Evolutionary conservation across 2,113 vertebrate species (phyloP).

Genomic region (Catharus bicknelli): DNA sequence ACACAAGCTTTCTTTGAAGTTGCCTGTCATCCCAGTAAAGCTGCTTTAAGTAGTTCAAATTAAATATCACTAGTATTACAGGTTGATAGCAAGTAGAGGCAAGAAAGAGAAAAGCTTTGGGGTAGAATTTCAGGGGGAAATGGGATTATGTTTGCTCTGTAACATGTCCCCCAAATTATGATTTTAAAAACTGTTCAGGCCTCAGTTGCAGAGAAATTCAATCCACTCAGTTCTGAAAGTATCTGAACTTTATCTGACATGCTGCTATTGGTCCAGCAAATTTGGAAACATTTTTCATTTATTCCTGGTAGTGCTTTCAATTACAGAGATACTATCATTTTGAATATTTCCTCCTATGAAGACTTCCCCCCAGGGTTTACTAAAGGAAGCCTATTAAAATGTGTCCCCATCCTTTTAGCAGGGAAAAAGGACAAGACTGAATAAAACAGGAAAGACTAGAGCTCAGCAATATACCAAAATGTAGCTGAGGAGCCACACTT

Average conservation of each 20-base stretch:
- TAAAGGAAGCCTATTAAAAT: conserved; percentile 32
- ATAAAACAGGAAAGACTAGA: background rate
- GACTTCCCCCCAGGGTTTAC: conserved; percentile 21
- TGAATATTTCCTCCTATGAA: conserved; percentile 45
- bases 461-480: background rate
- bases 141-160: background rate
- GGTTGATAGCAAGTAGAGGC: background rate
- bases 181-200: background rate
- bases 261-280: background rate
- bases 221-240: background rate
- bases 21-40: conserved; percentile 34
- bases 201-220: background rate
- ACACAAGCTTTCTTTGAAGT: conserved; percentile 42
- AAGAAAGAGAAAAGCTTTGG: conserved; percentile 5
- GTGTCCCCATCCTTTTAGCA: background rate
- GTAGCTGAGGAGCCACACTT: background rate
- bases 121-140: conserved; percentile 2
- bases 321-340: conserved; percentile 52
- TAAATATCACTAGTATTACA: conserved; percentile 28
- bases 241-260: conserved; percentile 26
- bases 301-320: conserved; percentile 40
- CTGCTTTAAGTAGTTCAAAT: conserved; percentile 47
- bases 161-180: background rate
- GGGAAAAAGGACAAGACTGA: background rate
- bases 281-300: conserved; percentile 20